Conservation (phyloP, 2,888 invertebrate genomes). For the Scaptomyza reducta region DNA sequence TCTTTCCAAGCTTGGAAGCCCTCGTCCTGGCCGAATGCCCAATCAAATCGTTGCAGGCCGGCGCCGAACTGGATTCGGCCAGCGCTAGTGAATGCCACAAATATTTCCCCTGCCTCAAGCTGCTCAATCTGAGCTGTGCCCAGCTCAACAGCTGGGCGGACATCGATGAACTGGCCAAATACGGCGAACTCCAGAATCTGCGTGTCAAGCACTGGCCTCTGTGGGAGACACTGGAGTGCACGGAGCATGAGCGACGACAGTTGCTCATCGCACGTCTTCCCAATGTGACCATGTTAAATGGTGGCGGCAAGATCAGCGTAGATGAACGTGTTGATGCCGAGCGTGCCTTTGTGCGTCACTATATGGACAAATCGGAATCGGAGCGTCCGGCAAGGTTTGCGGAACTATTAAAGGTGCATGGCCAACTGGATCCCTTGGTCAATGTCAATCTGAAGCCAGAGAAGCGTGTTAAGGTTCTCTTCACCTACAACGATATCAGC, state of each 20-base stretch:
- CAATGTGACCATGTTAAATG: slow-evolving; percentile 93
- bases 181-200: slow-evolving; percentile 92
- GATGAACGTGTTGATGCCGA: slow-evolving; percentile 97
- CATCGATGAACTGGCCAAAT: slow-evolving; percentile 92
- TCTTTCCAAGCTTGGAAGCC: slow-evolving; percentile 93
- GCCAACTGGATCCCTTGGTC: slow-evolving; percentile 94
- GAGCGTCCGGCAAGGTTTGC: slow-evolving; percentile 91
- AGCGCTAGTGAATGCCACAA: slow-evolving; percentile 81
- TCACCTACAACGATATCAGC: slow-evolving; percentile 91
- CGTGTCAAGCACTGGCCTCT: slow-evolving; percentile 90
- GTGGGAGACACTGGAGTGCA: slow-evolving; percentile 92
- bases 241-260: slow-evolving; percentile 94
- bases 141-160: slow-evolving; percentile 94
- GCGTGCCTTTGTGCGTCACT: slow-evolving; percentile 95
- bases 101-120: slow-evolving; percentile 86
- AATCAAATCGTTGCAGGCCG: slow-evolving; percentile 85
- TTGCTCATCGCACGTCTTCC: slow-evolving; percentile 94
- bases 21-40: slow-evolving; percentile 95
- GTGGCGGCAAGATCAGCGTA: slow-evolving; percentile 92
- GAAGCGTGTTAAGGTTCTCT: slow-evolving; percentile 93
- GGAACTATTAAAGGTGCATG: slow-evolving; percentile 93
- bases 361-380: slow-evolving; percentile 93
- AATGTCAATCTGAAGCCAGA: slow-evolving; percentile 94
- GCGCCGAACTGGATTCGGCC: slow-evolving; percentile 84
- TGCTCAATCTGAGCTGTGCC: slow-evolving; percentile 94